These are phyloP conservation scores for Clamator glandarius DNA, from an alignment of 2,797 vertebrate species.

Conservation along the genomic window DNA sequence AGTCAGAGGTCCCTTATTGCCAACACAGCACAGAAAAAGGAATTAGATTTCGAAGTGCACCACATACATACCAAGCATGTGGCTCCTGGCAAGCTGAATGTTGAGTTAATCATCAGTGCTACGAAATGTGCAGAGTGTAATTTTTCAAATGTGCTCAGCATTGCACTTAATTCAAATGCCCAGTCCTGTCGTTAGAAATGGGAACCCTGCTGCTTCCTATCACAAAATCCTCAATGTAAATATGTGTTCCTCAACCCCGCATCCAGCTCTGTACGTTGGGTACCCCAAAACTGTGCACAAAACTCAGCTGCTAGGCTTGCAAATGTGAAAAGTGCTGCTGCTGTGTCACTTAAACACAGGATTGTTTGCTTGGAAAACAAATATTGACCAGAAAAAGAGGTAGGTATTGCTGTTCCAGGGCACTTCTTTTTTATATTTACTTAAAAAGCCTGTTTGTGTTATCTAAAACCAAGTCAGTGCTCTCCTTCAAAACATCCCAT, in stretches of 20 bases:
- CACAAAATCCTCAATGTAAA: rapidly evolving
- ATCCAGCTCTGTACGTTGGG: neutral
- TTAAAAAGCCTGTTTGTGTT: neutral
- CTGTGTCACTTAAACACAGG: neutral
- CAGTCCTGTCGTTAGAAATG: neutral
- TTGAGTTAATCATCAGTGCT: neutral
- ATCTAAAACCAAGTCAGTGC: neutral
- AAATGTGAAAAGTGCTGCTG: neutral
- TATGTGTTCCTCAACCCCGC: rapidly evolving
- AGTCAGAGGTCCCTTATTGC: constrained; percentile 27
- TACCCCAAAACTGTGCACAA: neutral
- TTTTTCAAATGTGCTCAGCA: neutral
- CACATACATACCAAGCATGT: neutral
- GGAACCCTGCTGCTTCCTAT: neutral
- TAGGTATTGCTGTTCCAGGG: neutral
- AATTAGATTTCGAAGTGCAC: neutral
- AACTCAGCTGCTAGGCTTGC: neutral
- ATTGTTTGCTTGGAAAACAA: neutral
- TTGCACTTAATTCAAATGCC: neutral
- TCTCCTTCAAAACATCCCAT: neutral
- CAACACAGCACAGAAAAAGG: neutral
- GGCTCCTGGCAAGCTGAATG: neutral
- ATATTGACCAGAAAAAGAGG: neutral
- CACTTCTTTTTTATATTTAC: neutral
- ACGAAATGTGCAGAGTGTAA: neutral